Base-by-base conservation (phyloP, 2,888 invertebrate genomes). In the Hemithea aestivaria region DNA sequence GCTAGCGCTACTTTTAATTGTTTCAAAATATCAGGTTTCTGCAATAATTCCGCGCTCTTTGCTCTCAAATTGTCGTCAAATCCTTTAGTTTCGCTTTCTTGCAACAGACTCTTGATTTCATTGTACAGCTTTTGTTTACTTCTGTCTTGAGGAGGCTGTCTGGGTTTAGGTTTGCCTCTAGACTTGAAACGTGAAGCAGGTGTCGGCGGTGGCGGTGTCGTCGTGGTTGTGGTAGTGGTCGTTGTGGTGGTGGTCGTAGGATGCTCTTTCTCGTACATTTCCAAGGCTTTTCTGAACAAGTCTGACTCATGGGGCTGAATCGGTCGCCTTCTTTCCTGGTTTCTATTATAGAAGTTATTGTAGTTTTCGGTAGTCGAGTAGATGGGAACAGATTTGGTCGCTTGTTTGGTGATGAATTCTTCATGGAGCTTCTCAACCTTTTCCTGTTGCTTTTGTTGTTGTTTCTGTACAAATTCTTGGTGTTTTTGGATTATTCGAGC, bases 391-490 rank as follows among this genome's bases (percentile, higher is more conserved):
- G 88, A 82, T 53, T 90, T 90, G 12, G 91, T 91, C 3, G 93
- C 90, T 64, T 95, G 94, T 49, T 91, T 90, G 49, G 89, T 89
- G 0, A 92, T 56, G 58, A 92, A 93, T 40, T 92, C 91, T 50
- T 91, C 90, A 51, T 94, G 94, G 16, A 93, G 84, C 54, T 91
- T 90, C 48, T 93, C 89, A 0, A 93, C 91, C 62, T 94, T 94
- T 58, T 93, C 92, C 58, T 94, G 91, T 26, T 93, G 92, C 53
- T 93, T 93, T 52, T 94, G 90, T 54, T 94, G 94, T 58, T 94
- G 94, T 59, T 92, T 93, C 56, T 94, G 93, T 2, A 93, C 90
- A 53, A 94, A 91, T 51, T 94, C 90, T 56, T 94, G 93, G 51
- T 93, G 93, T 58, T 92, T 93, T 53, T 92, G 92, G 42, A 93